Evolutionary conservation across 2,113 vertebrate genomes (phyloP).

Genomic region (Menura novaehollandiae): DNA sequence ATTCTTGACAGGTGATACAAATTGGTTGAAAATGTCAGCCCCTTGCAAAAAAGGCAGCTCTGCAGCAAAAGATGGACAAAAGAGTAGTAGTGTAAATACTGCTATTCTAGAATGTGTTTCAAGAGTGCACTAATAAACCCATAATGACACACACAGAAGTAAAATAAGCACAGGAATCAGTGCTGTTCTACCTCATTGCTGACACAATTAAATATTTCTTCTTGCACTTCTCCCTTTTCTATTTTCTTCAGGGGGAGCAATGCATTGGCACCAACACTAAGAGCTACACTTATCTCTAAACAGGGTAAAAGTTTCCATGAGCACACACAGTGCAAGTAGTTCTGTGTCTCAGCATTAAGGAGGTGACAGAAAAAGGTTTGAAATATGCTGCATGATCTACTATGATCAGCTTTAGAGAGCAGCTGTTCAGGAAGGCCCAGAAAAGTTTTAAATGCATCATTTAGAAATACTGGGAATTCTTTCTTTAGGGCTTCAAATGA

Average conservation of each 20-base stretch:
- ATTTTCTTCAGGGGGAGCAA: not conserved
- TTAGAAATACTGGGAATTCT: not conserved
- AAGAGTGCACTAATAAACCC: not conserved
- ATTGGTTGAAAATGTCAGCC: not conserved
- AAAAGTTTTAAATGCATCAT: not conserved
- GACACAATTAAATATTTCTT: not conserved
- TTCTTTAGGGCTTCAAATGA: not conserved
- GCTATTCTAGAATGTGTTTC: not conserved
- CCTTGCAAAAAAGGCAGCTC: conserved; percentile 8
- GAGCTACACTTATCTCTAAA: not conserved
- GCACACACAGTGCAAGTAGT: not conserved
- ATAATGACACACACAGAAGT: not conserved
- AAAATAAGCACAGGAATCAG: not conserved
- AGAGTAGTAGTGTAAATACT: not conserved
- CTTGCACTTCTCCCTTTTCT: not conserved
- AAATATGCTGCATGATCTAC: not conserved
- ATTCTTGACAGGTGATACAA: not conserved
- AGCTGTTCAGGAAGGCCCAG: not conserved
- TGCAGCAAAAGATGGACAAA: conserved; percentile 27
- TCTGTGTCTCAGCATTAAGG: not conserved
- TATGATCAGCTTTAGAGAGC: not conserved
- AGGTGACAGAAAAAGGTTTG: not conserved
- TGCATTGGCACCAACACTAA: not conserved
- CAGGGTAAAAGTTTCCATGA: not conserved
- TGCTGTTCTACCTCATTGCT: not conserved